Evolutionary conservation across 2,797 vertebrate genomes (phyloP).

Genomic region (Balearica regulorum): DNA sequence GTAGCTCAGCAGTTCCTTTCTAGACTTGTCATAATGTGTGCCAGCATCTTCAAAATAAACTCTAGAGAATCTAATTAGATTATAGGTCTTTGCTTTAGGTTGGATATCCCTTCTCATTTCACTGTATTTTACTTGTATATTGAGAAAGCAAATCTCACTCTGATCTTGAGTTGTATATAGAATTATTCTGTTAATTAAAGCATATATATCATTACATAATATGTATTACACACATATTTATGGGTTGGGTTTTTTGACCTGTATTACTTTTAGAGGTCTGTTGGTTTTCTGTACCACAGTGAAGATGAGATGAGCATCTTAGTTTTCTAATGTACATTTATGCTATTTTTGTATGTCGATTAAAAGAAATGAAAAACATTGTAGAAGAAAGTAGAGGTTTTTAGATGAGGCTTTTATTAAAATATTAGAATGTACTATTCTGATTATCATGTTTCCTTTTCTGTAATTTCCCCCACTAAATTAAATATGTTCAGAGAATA

Average conservation of each 20-base stretch:
- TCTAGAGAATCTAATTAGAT: not conserved
- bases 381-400: not conserved
- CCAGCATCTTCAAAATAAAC: not conserved
- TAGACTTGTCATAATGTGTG: not conserved
- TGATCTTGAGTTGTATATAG: not conserved
- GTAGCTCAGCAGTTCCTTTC: not conserved
- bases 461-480: not conserved
- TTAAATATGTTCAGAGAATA: not conserved
- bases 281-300: not conserved
- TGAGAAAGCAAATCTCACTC: not conserved
- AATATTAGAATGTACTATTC: not conserved
- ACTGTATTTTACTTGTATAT: not conserved
- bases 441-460: not conserved
- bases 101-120: not conserved
- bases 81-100: not conserved
- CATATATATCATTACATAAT: not conserved
- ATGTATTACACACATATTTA: not conserved
- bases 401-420: not conserved
- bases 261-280: not conserved
- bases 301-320: not conserved
- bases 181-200: not conserved
- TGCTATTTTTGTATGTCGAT: not conserved
- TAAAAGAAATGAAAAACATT: not conserved
- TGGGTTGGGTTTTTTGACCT: not conserved
- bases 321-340: not conserved